These are phyloP conservation scores for Phortica variegata DNA, from an alignment of 1,140 invertebrate species.

Conservation along the genomic window DNA sequence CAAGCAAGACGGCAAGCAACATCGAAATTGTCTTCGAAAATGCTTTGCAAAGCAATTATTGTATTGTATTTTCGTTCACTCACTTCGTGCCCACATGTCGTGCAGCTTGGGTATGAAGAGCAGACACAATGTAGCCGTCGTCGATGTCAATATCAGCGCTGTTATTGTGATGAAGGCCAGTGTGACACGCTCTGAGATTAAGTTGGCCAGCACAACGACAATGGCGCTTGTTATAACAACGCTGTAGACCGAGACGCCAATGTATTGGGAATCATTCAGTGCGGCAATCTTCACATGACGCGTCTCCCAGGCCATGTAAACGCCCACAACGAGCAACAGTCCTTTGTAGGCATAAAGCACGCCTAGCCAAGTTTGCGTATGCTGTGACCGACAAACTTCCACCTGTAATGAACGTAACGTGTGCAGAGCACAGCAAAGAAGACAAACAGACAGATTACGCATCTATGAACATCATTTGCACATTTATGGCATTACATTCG, in stretches of 20 bases:
- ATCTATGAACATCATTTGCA: too few species aligned
- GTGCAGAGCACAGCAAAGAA: too few species aligned
- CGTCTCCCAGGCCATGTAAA: conserved; percentile 98
- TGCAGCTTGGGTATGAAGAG: conserved; percentile 84
- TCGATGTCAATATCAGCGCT: conserved; percentile 78
- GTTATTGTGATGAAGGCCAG: conserved; percentile 82
- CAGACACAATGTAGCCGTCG: conserved; percentile 81
- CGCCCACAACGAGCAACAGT: conserved; percentile 80
- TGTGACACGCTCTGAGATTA: conserved; percentile 81
- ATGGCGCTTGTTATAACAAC: conserved; percentile 85
- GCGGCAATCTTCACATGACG: conserved; percentile 95
- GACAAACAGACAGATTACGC: too few species aligned
- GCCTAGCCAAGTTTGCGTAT: conserved; percentile 83
- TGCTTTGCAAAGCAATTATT: too few species aligned
- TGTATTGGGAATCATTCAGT: conserved; percentile 96
- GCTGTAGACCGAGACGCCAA: conserved; percentile 89
- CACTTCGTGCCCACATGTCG: conserved; percentile 64
- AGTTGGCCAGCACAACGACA: conserved; percentile 80
- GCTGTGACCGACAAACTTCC: conserved; percentile 81
- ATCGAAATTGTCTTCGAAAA: not conserved
- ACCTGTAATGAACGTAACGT: too few species aligned
- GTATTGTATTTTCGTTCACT: too few species aligned
- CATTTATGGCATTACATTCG: too few species aligned
- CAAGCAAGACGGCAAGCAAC: not conserved
- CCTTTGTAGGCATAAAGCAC: conserved; percentile 89